Evolutionary conservation across 2,888 invertebrate genomes (phyloP), one percentile per base, ranked within the genome.

Genomic region (Drosophila nigricruria): DNA sequence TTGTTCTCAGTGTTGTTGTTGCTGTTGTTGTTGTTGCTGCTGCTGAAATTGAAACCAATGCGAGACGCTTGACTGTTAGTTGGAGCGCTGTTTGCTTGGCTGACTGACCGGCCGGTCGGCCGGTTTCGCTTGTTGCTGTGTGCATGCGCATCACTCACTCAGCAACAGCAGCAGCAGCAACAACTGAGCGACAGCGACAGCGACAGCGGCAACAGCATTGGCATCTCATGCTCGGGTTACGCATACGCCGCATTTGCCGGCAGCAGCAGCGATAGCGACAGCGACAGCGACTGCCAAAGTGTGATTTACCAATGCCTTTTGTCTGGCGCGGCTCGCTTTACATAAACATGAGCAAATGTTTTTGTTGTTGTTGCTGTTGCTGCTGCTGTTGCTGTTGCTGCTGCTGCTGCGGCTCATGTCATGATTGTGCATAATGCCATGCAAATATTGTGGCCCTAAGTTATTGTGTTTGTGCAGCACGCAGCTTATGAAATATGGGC

Each of bases 371-470:
- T 14, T 58, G 42, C 2, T 54, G 65, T 5, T 23, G 43, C 0
- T 43, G 43, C 3, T 42, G 45, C n/a, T 60, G 52, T 14, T 57
- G 58, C 38, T 57, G 62, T 42, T 71, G 67, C 52, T 57, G 67
- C 38, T 64, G 77, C 38, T 67, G 76, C 30, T 67, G 49, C 42
- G 63, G 74, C 85, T 80, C 81, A 82, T 82, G 79, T 90, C 88
- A 88, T 88, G 88, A 88, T 91, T 91, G 84, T 88, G 88, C 88
- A 88, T 88, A 88, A 88, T 91, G 89, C 79, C 85, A 91, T 90
- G 90, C 90, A 86, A 86, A 86, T 86, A 90, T 84, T 76, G 82
- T 49, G 60, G 81, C 81, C 77, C 88, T 77, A 84, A 84, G 81
- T 90, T 90, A 85, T 85, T 90, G 84, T 85, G 81, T 82, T 89